phyloP scores from a whole-genome alignment of 2,888 invertebrate species.

The Thysanoteuthis rhombus region DNA sequence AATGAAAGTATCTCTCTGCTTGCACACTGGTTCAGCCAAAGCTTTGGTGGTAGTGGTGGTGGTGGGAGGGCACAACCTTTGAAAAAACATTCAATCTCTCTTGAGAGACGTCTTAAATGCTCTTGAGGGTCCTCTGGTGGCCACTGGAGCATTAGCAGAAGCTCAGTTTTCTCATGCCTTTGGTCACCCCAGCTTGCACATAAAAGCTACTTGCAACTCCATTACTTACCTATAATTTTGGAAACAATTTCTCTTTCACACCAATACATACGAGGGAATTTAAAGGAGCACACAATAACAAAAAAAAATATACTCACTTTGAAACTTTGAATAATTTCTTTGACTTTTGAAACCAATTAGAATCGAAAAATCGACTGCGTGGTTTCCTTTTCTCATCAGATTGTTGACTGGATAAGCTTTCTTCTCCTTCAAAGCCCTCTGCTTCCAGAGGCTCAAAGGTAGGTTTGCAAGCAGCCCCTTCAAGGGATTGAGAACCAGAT shows the following conservation, averaged over 20 bases:
- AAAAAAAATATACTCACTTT: slow-evolving; percentile 57
- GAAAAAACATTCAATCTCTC: too few species aligned
- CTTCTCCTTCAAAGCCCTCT: slow-evolving; percentile 50
- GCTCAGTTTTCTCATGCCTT: too few species aligned
- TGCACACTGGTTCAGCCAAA: too few species aligned
- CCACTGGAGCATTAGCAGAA: too few species aligned
- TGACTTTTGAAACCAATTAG: slow-evolving; percentile 62
- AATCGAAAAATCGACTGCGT: slow-evolving; percentile 55
- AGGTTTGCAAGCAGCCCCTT: slow-evolving; percentile 27
- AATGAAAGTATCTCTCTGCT: too few species aligned
- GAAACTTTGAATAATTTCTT: slow-evolving; percentile 65
- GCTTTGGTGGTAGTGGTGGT: too few species aligned
- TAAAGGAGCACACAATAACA: background rate
- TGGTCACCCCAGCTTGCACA: too few species aligned
- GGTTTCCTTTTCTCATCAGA: slow-evolving; percentile 52
- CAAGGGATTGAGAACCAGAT: slow-evolving; percentile 27
- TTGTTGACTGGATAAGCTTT: slow-evolving; percentile 37
- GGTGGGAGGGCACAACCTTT: too few species aligned
- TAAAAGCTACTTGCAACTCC: background rate
- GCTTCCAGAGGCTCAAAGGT: slow-evolving; percentile 36
- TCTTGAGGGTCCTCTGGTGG: too few species aligned
- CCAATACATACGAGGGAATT: background rate
- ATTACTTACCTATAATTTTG: background rate
- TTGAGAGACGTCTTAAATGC: too few species aligned
- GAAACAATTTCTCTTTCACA: background rate